Evolutionary conservation across 2,113 vertebrate species (phyloP).

Genomic region (Condylura cristata): DNA sequence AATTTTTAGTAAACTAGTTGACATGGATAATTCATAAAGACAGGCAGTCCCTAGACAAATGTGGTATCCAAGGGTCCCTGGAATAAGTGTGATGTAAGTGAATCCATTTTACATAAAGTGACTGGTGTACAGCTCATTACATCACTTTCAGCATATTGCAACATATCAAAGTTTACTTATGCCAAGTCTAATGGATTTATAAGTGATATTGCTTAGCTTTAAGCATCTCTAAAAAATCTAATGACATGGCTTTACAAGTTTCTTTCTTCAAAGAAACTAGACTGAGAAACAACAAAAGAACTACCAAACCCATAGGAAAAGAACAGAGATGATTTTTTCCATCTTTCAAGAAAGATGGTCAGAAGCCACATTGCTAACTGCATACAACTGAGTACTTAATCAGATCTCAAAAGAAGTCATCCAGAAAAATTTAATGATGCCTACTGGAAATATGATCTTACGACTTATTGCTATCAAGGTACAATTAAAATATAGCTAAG

Average conservation of each 20-base stretch:
- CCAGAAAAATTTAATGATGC: neutral
- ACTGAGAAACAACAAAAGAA: neutral
- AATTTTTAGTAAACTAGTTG: constrained; percentile 2
- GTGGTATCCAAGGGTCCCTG: neutral
- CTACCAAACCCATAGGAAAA: neutral
- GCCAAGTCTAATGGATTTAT: neutral
- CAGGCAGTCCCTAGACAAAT: neutral
- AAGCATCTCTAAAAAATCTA: neutral
- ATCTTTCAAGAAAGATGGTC: neutral
- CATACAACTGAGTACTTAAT: neutral
- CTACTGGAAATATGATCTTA: neutral
- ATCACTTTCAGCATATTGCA: neutral
- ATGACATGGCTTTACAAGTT: neutral
- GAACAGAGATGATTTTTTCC: neutral
- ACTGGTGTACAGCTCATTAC: neutral
- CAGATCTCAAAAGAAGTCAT: neutral
- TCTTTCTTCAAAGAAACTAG: neutral
- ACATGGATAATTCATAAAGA: neutral
- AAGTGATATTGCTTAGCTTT: neutral
- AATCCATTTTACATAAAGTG: neutral
- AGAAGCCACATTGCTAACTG: neutral
- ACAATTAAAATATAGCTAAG: neutral
- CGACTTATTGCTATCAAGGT: neutral
- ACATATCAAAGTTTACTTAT: neutral
- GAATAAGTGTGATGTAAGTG: neutral